Conservation (phyloP, 2,888 invertebrate genomes). For the Cremastinae sp. region DNA sequence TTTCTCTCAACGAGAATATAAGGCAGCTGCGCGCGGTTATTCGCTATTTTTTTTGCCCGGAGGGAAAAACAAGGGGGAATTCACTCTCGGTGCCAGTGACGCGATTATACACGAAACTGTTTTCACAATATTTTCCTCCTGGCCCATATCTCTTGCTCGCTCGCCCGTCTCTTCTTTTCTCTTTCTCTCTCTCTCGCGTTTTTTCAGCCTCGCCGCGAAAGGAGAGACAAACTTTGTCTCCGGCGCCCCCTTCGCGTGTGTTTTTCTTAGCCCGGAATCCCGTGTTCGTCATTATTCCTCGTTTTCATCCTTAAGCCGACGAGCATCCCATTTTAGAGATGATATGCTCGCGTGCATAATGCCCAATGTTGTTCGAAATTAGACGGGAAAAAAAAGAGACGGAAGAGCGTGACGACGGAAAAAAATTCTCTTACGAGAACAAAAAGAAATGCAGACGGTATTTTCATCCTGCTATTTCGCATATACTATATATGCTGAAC, state of each 20-base stretch:
- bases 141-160: conserved; percentile 53
- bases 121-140: conserved; percentile 62
- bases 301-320: conserved; percentile 48
- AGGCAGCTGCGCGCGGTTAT: background rate
- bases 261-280: conserved; percentile 66
- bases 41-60: conserved; percentile 42
- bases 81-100: background rate
- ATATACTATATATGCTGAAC: too few species aligned
- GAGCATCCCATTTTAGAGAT: conserved; percentile 49
- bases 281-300: conserved; percentile 60
- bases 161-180: conserved; percentile 4
- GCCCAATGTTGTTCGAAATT: too few species aligned
- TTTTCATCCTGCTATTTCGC: too few species aligned
- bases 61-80: conserved; percentile 42
- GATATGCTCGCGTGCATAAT: conserved; percentile 23
- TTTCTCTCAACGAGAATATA: too few species aligned
- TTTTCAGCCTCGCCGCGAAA: background rate
- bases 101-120: conserved; percentile 26
- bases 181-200: background rate
- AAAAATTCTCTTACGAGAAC: too few species aligned
- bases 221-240: background rate
- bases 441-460: too few species aligned
- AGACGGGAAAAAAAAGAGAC: too few species aligned
- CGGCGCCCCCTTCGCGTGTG: conserved; percentile 50
- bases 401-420: too few species aligned